phyloP scores from a whole-genome alignment of 2,888 invertebrate genomes.

The Sphecodes monilicornis region DNA sequence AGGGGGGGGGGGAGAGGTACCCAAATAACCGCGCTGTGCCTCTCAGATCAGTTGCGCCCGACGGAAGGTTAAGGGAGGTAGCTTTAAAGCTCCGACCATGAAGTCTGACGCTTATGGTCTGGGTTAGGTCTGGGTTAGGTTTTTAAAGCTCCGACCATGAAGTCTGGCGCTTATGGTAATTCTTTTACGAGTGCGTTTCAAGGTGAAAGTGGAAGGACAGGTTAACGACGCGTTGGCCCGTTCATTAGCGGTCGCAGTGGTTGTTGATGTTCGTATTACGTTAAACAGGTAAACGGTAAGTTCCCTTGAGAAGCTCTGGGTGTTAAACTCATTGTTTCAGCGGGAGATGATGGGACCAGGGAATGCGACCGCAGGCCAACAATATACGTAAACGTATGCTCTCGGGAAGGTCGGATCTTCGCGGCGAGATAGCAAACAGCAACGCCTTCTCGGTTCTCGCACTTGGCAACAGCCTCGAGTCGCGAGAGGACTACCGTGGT shows the following conservation, averaged over 20 bases:
- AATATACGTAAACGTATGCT: conserved; percentile 76
- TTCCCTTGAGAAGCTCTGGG: conserved; percentile 52
- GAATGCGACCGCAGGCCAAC: conserved; percentile 76
- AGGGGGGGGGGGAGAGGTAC: too few species aligned
- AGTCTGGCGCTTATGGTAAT: background rate
- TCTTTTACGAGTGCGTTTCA: background rate
- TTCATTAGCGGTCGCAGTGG: conserved; percentile 49
- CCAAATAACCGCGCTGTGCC: too few species aligned
- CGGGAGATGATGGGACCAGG: conserved; percentile 67
- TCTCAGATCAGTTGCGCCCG: too few species aligned
- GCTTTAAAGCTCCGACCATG: background rate
- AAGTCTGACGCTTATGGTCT: background rate
- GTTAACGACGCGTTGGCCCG: conserved; percentile 6
- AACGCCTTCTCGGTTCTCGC: conserved; percentile 73
- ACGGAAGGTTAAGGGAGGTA: too few species aligned
- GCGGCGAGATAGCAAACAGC: conserved; percentile 75
- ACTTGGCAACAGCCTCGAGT: conserved; percentile 73
- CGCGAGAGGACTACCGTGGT: conserved; percentile 49
- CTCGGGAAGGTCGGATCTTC: conserved; percentile 63
- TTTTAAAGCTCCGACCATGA: too few species aligned
- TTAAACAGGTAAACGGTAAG: conserved; percentile 65
- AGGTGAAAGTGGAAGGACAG: background rate
- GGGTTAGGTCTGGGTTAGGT: too few species aligned
- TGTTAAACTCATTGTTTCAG: conserved; percentile 68
- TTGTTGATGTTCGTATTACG: conserved; percentile 61